Evolutionary conservation across 2,888 invertebrate genomes (phyloP).

Genomic region (Oeneis ivallda): DNA sequence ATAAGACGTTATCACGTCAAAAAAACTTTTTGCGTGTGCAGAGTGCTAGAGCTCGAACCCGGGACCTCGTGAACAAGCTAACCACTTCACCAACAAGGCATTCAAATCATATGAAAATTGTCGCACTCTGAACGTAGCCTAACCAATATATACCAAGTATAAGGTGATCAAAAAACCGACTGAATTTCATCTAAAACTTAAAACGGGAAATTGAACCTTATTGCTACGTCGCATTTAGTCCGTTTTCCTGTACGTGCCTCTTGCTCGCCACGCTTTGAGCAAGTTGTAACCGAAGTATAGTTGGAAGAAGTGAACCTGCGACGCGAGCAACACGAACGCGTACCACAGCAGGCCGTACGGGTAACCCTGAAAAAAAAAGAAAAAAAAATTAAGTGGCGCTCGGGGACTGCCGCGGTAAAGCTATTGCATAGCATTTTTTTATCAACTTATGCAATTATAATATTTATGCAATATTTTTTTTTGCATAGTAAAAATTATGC

Average conservation of each 20-base stretch:
- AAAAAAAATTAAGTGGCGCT: slow-evolving; percentile 19
- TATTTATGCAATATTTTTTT: too few species aligned
- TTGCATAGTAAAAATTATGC: too few species aligned
- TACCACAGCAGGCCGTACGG: slow-evolving; percentile 97
- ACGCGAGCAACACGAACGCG: slow-evolving; percentile 91
- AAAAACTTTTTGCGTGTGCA: too few species aligned
- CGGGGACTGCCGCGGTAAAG: too few species aligned
- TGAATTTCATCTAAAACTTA: slow-evolving; percentile 11
- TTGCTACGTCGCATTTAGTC: slow-evolving; percentile 71
- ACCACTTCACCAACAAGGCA: too few species aligned
- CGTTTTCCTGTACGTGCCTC: slow-evolving; percentile 85
- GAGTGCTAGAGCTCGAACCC: too few species aligned
- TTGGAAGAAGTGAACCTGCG: slow-evolving; percentile 94
- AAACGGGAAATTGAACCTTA: slow-evolving; percentile 15
- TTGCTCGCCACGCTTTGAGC: slow-evolving; percentile 90
- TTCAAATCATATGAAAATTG: neutral
- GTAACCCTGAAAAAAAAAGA: slow-evolving; percentile 84
- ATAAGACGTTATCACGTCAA: too few species aligned
- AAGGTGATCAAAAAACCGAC: slow-evolving; percentile 3
- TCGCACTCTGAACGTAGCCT: neutral
- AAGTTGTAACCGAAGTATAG: slow-evolving; percentile 92
- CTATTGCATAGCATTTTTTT: too few species aligned
- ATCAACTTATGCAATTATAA: too few species aligned
- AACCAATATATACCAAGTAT: neutral
- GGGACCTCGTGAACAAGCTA: too few species aligned